Conservation (phyloP, 2,797 vertebrate species). For the Schizopygopsis malacanthus region DNA sequence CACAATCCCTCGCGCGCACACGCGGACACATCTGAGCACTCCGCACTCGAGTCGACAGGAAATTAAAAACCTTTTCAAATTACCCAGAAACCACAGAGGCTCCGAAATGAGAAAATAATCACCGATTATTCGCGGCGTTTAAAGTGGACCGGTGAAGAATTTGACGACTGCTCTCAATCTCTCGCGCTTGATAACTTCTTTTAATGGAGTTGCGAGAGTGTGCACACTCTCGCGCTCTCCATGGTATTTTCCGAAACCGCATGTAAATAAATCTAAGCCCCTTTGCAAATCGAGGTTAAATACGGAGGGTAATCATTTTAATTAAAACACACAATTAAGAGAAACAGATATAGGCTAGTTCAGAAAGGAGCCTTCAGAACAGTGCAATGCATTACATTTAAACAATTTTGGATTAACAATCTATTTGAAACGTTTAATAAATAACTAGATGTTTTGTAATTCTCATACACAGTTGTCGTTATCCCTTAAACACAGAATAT, state of each 20-base stretch:
- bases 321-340: slow-evolving; percentile 10
- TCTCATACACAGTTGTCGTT: background rate
- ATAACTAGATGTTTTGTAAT: background rate
- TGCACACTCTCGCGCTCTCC: background rate
- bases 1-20: slow-evolving; percentile 53
- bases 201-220: background rate
- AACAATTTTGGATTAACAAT: background rate
- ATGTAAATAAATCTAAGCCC: slow-evolving; percentile 18
- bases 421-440: background rate
- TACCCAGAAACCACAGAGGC: slow-evolving; percentile 59
- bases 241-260: background rate
- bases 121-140: slow-evolving; percentile 45
- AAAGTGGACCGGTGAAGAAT: slow-evolving; percentile 36
- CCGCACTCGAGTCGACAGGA: slow-evolving; percentile 57
- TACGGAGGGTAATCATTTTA: slow-evolving; percentile 31
- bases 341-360: background rate
- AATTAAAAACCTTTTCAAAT: slow-evolving; percentile 68
- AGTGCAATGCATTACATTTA: background rate
- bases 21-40: slow-evolving; percentile 37
- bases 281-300: slow-evolving; percentile 46
- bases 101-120: slow-evolving; percentile 60
- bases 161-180: slow-evolving; percentile 14
- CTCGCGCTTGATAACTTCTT: slow-evolving; percentile 2
- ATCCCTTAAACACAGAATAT: background rate
- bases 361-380: background rate